Percentiles rank a stretch among this genome's conserved stretches.
These are phyloP conservation scores for Catocala fraxini DNA, from an alignment of 2,888 invertebrate species.

Conservation along the genomic window DNA sequence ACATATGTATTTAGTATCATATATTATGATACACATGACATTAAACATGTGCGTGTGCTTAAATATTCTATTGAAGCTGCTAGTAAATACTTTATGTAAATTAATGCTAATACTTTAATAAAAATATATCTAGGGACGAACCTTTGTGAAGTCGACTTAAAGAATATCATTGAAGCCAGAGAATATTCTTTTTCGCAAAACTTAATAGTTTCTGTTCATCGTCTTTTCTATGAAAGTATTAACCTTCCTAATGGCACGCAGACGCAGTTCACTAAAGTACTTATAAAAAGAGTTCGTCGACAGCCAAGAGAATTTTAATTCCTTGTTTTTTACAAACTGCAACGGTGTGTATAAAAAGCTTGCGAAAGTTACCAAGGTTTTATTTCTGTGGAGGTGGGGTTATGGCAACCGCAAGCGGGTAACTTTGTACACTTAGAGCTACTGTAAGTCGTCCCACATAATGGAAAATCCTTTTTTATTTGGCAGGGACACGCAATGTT, in stretches of 20 bases:
- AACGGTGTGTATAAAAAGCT: constrained; percentile 68
- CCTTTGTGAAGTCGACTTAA: neutral
- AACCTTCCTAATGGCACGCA: constrained; percentile 12
- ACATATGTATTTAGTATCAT: constrained; percentile 5
- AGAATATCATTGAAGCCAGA: neutral
- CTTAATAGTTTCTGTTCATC: neutral
- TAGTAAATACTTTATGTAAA: neutral
- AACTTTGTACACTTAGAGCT: constrained; percentile 73
- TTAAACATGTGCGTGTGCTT: neutral
- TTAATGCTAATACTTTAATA: neutral
- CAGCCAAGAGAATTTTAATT: constrained; percentile 60
- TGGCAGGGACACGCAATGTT: constrained; percentile 61
- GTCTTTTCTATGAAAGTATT: constrained; percentile 6
- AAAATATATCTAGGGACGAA: neutral
- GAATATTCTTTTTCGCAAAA: neutral
- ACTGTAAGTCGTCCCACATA: constrained; percentile 71
- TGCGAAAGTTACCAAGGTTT: constrained; percentile 67
- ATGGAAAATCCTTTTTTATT: constrained; percentile 73
- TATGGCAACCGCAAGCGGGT: constrained; percentile 63
- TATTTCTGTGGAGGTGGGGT: constrained; percentile 64
- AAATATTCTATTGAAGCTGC: too few relatives aligned
- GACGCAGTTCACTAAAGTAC: constrained; percentile 18
- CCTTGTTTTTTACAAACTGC: constrained; percentile 65
- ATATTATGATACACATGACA: neutral
- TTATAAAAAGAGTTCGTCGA: constrained; percentile 50